Evolutionary conservation across 2,888 invertebrate genomes (phyloP).

Genomic region (Dendrolimus pini): DNA sequence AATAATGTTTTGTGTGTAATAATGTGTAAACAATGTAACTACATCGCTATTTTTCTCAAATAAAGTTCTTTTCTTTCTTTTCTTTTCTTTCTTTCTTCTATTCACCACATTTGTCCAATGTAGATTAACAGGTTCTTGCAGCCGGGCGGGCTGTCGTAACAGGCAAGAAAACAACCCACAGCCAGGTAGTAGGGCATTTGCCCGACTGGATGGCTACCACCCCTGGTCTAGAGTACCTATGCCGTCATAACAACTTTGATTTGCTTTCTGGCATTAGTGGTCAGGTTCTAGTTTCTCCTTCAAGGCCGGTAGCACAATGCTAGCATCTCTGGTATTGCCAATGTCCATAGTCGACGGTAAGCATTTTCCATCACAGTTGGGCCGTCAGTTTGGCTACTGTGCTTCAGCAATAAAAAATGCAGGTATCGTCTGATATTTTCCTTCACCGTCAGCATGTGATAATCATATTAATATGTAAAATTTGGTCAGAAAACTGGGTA

Average conservation of each 20-base stretch:
- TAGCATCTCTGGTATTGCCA: not conserved
- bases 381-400: not conserved
- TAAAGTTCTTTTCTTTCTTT: no score
- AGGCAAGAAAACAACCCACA: not conserved
- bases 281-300: not conserved
- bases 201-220: no score
- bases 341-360: not conserved
- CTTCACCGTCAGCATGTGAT: no score
- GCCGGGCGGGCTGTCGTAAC: not conserved
- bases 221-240: not conserved
- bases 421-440: no score
- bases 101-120: no score
- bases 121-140: not conserved
- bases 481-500: no score
- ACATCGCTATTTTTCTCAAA: no score
- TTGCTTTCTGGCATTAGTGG: not conserved
- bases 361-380: not conserved
- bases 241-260: not conserved
- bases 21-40: no score
- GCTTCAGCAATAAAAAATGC: not conserved
- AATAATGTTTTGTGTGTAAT: no score
- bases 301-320: not conserved
- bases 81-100: no score
- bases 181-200: no score
- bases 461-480: no score